Base-by-base conservation (phyloP, 2,888 invertebrate species). In the Ptycholaimellus sp. region DNA sequence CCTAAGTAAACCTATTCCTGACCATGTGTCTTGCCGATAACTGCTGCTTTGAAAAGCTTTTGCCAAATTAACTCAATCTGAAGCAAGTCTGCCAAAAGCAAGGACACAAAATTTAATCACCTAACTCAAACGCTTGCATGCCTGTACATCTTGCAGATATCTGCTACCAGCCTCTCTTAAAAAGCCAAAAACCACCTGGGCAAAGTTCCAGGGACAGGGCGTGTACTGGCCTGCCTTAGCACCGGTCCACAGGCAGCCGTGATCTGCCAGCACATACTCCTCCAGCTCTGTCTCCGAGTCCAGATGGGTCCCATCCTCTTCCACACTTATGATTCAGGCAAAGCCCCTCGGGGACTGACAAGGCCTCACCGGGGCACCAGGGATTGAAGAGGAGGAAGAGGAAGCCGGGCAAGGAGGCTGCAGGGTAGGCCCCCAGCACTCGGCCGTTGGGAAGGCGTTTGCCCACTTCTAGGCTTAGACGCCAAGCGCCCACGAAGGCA, bases 351-450 rank as follows among this genome's bases (percentile, higher is more conserved):
- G 7, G 7, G 16, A 30, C 4, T 4, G 16, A 3, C 18, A 4
- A n/a, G n/a, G n/a, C n/a, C 30, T 30, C 5, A 30, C 30, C 5
- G 5, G 16, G 5, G 30, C 33, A 21, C 33, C 33, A 33, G 3
- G 33, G 33, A 14, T 33, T 33, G 33, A 33, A 33, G n/a, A 33
- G 33, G 6, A 33, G 3, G 33, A 21, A 33, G 3, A 33, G 5
- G 21, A 17, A 13, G 5, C 6, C 14, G 5, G 33, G 33, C 3
- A 7, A 14, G 5, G 30, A n/a, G 6, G 16, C 16, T 3, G 19
- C n/a, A n/a, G n/a, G n/a, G n/a, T n/a, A n/a, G n/a, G n/a, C n/a
- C n/a, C n/a, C n/a, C n/a, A n/a, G n/a, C n/a, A n/a, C n/a, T n/a
- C n/a, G n/a, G n/a, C n/a, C n/a, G n/a, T n/a, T n/a, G n/a, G n/a